A percentile compares a stretch with the other conserved stretches of the same genome.
Conservation (phyloP, 2,797 vertebrate genomes). For the Smutsia temminckii region DNA sequence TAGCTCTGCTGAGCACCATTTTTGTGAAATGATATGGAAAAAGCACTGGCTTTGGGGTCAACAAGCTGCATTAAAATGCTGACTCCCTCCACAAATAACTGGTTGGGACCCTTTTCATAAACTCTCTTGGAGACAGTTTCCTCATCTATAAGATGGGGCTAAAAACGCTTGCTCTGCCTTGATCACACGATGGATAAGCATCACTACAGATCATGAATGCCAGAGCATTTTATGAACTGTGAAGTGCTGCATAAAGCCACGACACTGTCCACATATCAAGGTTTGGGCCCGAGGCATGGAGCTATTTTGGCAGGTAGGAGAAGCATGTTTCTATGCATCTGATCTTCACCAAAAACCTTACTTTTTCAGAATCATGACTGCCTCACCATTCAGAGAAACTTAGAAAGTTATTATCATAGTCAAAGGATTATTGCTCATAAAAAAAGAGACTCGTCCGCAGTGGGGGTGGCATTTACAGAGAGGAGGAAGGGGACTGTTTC, state of each 20-base stretch:
- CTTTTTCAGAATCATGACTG: background rate
- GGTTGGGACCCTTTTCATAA: background rate
- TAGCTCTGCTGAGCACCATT: constrained; percentile 37
- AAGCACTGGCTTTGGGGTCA: constrained; percentile 29
- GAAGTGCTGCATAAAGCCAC: background rate
- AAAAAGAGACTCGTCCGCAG: background rate
- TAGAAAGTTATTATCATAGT: background rate
- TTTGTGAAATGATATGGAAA: constrained; percentile 27
- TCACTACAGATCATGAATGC: background rate
- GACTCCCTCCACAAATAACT: background rate
- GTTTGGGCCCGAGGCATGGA: background rate
- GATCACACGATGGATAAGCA: background rate
- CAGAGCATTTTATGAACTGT: background rate
- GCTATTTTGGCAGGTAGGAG: background rate
- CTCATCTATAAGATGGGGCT: background rate
- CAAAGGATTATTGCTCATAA: background rate
- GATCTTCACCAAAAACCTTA: background rate
- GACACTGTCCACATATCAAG: background rate
- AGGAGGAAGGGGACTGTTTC: background rate
- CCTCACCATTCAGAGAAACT: background rate
- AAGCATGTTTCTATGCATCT: background rate
- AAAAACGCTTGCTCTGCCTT: background rate
- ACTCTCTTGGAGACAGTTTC: background rate
- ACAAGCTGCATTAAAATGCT: background rate
- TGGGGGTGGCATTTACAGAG: background rate